These are phyloP conservation scores for Sarcophaga subvicina DNA, from an alignment of 2,888 invertebrate genomes.

Conservation along the genomic window DNA sequence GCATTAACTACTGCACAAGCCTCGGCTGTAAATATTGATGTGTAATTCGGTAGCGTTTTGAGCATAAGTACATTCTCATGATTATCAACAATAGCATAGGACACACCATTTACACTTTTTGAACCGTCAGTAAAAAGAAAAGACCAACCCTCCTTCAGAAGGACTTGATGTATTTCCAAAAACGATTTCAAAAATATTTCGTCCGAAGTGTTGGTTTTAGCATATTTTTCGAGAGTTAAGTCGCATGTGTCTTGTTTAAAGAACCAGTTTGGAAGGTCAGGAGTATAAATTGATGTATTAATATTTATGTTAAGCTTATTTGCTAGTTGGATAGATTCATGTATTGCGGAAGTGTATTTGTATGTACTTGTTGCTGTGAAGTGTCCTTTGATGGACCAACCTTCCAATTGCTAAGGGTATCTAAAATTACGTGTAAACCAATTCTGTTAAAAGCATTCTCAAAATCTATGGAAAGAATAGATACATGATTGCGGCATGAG, in stretches of 20 bases:
- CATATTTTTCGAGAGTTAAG: neutral
- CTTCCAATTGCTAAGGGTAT: slow-evolving; percentile 26
- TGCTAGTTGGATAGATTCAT: slow-evolving; percentile 7
- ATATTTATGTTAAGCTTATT: neutral
- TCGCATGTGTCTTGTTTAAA: neutral
- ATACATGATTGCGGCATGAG: slow-evolving; percentile 32
- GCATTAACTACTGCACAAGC: slow-evolving; percentile 18
- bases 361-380: neutral
- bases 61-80: neutral
- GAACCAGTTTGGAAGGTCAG: neutral
- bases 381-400: slow-evolving; percentile 10
- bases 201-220: neutral
- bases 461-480: slow-evolving; percentile 49
- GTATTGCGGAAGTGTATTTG: slow-evolving; percentile 2
- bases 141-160: neutral
- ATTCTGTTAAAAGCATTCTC: slow-evolving; percentile 63
- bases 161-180: neutral
- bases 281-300: too few relatives aligned
- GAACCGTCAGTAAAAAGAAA: slow-evolving; percentile 28
- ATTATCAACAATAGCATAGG: slow-evolving; percentile 7
- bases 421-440: slow-evolving; percentile 47
- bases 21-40: slow-evolving; percentile 21
- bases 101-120: neutral
- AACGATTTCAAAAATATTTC: slow-evolving; percentile 23
- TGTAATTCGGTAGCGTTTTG: slow-evolving; percentile 16